Conservation (phyloP, 2,797 vertebrate species). For the Hozukius guyotensis region DNA sequence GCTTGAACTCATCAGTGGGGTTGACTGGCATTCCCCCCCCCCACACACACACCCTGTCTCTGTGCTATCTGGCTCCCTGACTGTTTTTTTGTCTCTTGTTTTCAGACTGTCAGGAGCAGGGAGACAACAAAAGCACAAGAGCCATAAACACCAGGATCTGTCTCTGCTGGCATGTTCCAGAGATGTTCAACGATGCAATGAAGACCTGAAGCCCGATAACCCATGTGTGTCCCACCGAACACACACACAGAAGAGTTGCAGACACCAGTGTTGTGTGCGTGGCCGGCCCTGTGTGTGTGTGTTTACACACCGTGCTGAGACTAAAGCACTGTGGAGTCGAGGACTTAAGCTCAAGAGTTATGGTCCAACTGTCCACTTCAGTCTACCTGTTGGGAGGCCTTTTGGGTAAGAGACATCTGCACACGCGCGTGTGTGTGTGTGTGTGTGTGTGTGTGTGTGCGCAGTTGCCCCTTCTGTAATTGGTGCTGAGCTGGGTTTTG, state of each 20-base stretch:
- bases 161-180: neutral
- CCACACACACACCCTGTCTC: accelerated
- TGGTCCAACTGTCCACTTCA: constrained; percentile 66
- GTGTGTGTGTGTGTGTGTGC: neutral
- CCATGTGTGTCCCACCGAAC: constrained; percentile 24
- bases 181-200: constrained; percentile 27
- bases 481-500: neutral
- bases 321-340: constrained; percentile 43
- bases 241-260: constrained; percentile 36
- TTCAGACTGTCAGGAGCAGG: constrained; percentile 41
- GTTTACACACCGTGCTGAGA: constrained; percentile 24
- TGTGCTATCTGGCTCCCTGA: no score
- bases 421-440: neutral
- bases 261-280: constrained; percentile 22
- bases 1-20: neutral
- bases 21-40: neutral
- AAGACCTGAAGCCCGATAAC: constrained; percentile 28
- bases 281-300: neutral
- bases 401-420: constrained; percentile 65
- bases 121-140: neutral
- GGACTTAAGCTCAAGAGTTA: constrained; percentile 56
- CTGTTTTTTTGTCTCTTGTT: constrained; percentile 19
- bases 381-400: constrained; percentile 73
- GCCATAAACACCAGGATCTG: neutral
- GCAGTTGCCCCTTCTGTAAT: neutral